Evolutionary conservation across 2,888 invertebrate species (phyloP).

Genomic region (Nomada goodeniana): DNA sequence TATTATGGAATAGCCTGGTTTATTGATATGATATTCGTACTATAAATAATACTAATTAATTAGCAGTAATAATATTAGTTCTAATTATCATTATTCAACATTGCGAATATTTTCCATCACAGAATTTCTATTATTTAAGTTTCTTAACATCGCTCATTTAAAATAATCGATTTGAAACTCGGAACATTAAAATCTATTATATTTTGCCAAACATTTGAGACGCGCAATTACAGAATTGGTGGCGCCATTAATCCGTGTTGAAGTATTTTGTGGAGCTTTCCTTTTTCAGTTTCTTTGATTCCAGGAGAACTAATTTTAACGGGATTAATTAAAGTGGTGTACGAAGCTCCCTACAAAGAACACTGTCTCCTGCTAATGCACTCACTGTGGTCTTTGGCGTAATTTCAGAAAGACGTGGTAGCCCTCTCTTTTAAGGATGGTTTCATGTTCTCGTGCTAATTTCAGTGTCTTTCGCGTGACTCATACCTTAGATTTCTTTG

Average conservation of each 20-base stretch:
- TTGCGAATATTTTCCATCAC: too few species aligned
- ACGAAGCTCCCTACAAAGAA: constrained; percentile 38
- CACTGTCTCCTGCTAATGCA: constrained; percentile 26
- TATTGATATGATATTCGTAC: too few species aligned
- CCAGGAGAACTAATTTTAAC: constrained; percentile 41
- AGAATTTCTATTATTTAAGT: too few species aligned
- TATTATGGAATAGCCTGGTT: too few species aligned
- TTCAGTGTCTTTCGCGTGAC: constrained; percentile 22
- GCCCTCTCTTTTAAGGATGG: constrained; percentile 30
- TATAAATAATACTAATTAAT: too few species aligned
- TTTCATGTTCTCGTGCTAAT: constrained; percentile 30
- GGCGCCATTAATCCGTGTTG: too few species aligned
- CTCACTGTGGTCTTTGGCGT: constrained; percentile 43
- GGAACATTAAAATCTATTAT: too few species aligned
- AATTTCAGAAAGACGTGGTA: constrained; percentile 40
- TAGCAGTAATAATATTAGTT: too few species aligned
- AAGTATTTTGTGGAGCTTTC: neutral
- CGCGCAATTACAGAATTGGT: constrained; percentile 3
- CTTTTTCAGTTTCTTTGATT: constrained; percentile 1
- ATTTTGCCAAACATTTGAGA: too few species aligned
- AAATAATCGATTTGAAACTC: too few species aligned
- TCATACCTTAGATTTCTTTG: constrained; percentile 23
- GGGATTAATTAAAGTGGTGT: constrained; percentile 51
- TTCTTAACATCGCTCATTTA: too few species aligned
- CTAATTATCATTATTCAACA: too few species aligned